Conservation (phyloP, 92 coral and sea anemone genomes). For the Metridium senile region DNA sequence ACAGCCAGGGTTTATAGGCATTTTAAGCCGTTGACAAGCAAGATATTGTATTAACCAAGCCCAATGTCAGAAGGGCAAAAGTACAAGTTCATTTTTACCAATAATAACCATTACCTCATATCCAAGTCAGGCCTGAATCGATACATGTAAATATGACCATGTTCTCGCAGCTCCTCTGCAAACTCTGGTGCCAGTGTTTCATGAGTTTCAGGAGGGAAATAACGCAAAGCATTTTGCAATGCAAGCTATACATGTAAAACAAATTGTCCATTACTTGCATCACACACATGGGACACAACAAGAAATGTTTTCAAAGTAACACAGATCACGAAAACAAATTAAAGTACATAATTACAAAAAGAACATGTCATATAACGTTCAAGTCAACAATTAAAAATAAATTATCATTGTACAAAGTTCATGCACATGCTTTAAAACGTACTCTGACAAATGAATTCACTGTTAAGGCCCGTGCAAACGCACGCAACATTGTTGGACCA, state of each 20-base stretch:
- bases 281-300: background rate
- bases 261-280: background rate
- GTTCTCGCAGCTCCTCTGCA: constrained; percentile 81
- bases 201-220: constrained; percentile 87
- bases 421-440: too few relatives aligned
- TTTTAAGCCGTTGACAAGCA: too few relatives aligned
- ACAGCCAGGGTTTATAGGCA: too few relatives aligned
- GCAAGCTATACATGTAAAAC: constrained; percentile 71
- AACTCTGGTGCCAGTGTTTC: constrained; percentile 85
- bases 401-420: too few relatives aligned
- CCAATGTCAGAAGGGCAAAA: background rate
- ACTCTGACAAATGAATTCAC: too few relatives aligned
- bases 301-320: background rate
- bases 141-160: constrained; percentile 99
- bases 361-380: too few relatives aligned
- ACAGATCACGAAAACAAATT: too few relatives aligned
- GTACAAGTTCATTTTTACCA: background rate
- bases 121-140: constrained; percentile 90
- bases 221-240: constrained; percentile 90
- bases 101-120: constrained; percentile 69
- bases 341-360: too few relatives aligned
- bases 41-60: too few relatives aligned
- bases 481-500: too few relatives aligned
- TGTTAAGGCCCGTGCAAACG: too few relatives aligned
- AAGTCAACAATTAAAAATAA: too few relatives aligned